Base-by-base conservation (phyloP, 1,140 invertebrate species). In the Meloidogyne exigua region DNA sequence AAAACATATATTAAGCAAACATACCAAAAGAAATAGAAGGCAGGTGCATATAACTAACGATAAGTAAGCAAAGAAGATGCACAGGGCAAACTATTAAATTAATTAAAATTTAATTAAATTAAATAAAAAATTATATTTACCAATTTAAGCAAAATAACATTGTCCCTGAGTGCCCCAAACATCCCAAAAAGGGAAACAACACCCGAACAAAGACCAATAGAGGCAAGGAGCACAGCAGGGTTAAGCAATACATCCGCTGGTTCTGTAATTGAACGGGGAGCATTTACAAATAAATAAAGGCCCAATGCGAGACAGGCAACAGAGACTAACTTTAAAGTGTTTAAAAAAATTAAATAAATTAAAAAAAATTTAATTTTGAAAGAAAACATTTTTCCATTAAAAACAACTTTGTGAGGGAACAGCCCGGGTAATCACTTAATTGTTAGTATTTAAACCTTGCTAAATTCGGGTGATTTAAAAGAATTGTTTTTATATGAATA, bases 271-370 rank as follows among this genome's bases (percentile, higher is more conserved):
- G 79, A 68, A 28, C 84, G 36, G n/a, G 80, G 79, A 67, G 88
- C 85, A 70, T 86, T 87, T 25, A 83, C 70, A 65, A 79, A 87
- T 36, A 88, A 77, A 77, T 87, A 87, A 21, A 87, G 75, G 39
- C 85, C 85, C 13, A 87, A 72, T 10, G 85, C 81, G 10, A 87
- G 76, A 32, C 76, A 73, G 26, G 79, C 78, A 21, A 86, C 84
- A 28, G 85, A 85, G 64, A 77, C 67, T 4, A 86, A 80, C 84
- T 85, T 80, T 26, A 79, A 25, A n/a, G 77, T 42, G 7, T n/a
- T 25, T 36, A 26, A 28, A 72, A 23, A 9, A 9, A 26, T 7
- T 9, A 65, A 65, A 65, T 65, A 23, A 65, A 23, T 23, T 65
- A 25, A 12, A 28, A 12, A n/a, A 2, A n/a, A 10, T 32, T 32